Conservation (phyloP, 2,797 vertebrate genomes). For the Sebastes minor region DNA sequence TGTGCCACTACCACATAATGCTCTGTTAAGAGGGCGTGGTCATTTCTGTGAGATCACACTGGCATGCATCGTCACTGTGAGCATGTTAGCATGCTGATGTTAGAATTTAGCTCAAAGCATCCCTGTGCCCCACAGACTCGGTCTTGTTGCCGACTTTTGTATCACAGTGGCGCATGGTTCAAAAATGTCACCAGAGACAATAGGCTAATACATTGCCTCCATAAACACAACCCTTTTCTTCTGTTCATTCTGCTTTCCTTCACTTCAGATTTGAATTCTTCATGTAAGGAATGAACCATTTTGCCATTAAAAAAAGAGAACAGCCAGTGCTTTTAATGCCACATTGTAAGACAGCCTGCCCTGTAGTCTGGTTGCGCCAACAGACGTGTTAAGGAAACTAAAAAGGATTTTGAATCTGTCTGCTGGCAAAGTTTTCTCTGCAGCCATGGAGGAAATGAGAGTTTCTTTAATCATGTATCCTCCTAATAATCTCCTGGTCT, state of each 20-base stretch:
- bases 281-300: conserved; percentile 1
- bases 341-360: conserved; percentile 26
- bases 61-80: not conserved
- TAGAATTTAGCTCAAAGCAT: not conserved
- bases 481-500: conserved; percentile 75
- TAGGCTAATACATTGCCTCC: not conserved
- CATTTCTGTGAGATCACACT: not conserved
- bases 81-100: not conserved
- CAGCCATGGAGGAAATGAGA: conserved; percentile 49
- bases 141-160: not conserved
- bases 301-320: conserved; percentile 26
- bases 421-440: conserved; percentile 48
- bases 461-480: conserved; percentile 73
- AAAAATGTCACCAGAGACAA: not conserved
- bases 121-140: not conserved
- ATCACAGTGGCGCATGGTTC: not conserved
- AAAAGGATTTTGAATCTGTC: conserved; percentile 36
- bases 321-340: conserved; percentile 29
- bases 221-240: not conserved
- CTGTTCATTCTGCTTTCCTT: not conserved
- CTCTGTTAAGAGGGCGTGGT: not conserved
- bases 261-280: conserved; percentile 5
- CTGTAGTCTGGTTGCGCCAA: conserved; percentile 16
- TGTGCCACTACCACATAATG: not conserved
- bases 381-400: conserved; percentile 35